These are phyloP conservation scores for Megaceryle torquata DNA, from an alignment of 2,113 vertebrate species.

Conservation along the genomic window DNA sequence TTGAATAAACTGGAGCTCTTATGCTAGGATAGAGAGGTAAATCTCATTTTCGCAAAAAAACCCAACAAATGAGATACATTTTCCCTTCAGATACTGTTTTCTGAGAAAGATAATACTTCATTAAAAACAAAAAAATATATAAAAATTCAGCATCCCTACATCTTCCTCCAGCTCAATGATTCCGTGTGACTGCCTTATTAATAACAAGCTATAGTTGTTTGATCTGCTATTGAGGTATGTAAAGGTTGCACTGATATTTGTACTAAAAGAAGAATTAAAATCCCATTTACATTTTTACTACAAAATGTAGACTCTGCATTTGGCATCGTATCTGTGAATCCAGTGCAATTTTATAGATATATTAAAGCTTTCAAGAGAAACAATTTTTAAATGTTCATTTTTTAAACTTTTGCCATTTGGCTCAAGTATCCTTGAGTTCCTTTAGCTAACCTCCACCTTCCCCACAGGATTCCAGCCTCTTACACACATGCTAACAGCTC, in stretches of 20 bases:
- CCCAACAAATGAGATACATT: not conserved
- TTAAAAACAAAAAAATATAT: not conserved
- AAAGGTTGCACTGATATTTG: not conserved
- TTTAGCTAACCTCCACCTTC: not conserved
- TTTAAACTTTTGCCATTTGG: not conserved
- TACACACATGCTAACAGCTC: not conserved
- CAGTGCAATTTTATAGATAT: not conserved
- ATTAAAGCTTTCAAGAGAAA: slow-evolving; percentile 1
- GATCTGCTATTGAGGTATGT: not conserved
- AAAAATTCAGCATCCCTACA: too few species aligned
- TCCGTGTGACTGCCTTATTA: not conserved
- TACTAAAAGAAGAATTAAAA: not conserved
- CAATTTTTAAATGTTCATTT: not conserved
- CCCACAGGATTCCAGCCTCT: not conserved
- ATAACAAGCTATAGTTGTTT: not conserved
- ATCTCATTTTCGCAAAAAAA: not conserved
- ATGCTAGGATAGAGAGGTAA: not conserved
- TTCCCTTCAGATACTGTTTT: not conserved
- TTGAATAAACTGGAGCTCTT: not conserved
- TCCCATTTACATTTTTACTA: not conserved
- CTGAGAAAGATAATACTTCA: not conserved
- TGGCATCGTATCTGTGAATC: not conserved
- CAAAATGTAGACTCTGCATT: not conserved
- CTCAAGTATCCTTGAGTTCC: not conserved
- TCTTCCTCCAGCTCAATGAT: not conserved